Conservation (phyloP, 2,888 invertebrate species). For the Pseudococcus longispinus region DNA sequence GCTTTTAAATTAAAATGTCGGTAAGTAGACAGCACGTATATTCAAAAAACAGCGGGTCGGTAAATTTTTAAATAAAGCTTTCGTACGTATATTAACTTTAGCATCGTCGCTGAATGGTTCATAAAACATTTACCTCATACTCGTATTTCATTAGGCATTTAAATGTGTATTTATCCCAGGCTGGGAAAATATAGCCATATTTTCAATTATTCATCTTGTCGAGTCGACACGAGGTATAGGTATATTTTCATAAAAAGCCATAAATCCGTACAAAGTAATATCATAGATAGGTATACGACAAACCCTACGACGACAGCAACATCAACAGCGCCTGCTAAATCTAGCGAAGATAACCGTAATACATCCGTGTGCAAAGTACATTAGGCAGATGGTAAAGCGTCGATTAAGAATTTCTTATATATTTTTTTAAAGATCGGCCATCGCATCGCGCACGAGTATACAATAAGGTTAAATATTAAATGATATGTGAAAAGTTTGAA, state of each 20-base stretch:
- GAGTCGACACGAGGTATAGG: neutral
- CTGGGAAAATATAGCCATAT: neutral
- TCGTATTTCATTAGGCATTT: neutral
- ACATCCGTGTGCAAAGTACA: neutral
- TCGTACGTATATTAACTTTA: neutral
- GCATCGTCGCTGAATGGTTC: neutral
- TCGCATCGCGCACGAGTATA: neutral
- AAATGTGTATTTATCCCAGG: neutral
- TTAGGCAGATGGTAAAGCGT: neutral
- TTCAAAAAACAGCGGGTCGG: neutral
- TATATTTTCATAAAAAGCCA: neutral
- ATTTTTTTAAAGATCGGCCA: neutral
- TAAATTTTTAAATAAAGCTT: neutral
- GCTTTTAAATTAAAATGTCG: neutral
- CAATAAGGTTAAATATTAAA: neutral
- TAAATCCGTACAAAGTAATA: neutral
- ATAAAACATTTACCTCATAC: neutral
- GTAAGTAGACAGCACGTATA: neutral
- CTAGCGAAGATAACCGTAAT: neutral
- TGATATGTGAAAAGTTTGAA: constrained; percentile 28
- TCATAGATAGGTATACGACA: too few relatives aligned
- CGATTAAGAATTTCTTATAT: neutral
- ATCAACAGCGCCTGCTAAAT: neutral
- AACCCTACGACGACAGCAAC: neutral
- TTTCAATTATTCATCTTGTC: constrained; percentile 4